Conservation (phyloP, 1,140 invertebrate genomes). For the Chlorops oryzae region DNA sequence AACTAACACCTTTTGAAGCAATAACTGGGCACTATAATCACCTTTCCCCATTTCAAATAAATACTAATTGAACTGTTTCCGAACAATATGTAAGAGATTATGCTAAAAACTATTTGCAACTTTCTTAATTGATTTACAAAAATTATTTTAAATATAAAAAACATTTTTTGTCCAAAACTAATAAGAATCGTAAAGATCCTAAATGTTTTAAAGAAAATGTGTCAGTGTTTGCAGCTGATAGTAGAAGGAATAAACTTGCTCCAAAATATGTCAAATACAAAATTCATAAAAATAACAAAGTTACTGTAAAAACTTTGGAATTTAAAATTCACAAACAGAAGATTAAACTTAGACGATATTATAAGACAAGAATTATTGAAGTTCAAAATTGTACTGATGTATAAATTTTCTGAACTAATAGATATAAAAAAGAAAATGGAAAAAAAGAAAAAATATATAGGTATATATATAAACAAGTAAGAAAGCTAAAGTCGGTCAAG, state of each 20-base stretch:
- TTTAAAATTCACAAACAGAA: too few relatives aligned
- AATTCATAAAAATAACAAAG: neutral
- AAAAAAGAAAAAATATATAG: too few relatives aligned
- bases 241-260: conserved; percentile 11
- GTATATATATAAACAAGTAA: too few relatives aligned
- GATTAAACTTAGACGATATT: too few relatives aligned
- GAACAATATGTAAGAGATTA: conserved; percentile 10
- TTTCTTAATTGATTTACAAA: neutral
- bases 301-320: too few relatives aligned
- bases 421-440: too few relatives aligned
- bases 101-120: conserved; percentile 10
- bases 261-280: conserved; percentile 1
- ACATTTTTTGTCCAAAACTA: neutral
- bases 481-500: too few relatives aligned
- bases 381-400: too few relatives aligned
- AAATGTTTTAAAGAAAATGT: neutral
- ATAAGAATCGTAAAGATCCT: neutral
- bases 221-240: conserved; percentile 7
- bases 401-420: too few relatives aligned
- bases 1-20: conserved; percentile 8
- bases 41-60: conserved; percentile 9
- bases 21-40: conserved; percentile 1
- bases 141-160: neutral
- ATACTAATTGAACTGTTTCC: conserved; percentile 3
- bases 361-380: too few relatives aligned